These are phyloP conservation scores for Archivesica marissinica DNA, from an alignment of 1,140 invertebrate genomes.

Conservation along the genomic window DNA sequence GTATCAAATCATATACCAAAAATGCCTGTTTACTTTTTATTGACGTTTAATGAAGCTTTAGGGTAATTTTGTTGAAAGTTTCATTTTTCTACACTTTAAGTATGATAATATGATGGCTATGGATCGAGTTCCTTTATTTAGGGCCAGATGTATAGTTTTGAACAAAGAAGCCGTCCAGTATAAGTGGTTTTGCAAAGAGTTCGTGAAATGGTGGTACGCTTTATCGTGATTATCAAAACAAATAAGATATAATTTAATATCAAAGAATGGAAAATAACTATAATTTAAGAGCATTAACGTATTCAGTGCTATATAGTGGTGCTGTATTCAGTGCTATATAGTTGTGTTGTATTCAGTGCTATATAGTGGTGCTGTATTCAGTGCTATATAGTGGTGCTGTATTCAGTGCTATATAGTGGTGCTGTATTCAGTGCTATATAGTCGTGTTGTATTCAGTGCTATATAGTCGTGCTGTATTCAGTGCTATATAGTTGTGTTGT, in stretches of 20 bases:
- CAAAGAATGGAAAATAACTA: neutral
- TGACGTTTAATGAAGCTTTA: constrained; percentile 15
- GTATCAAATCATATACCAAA: constrained; percentile 27
- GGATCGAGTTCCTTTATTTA: constrained; percentile 15
- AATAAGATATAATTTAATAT: constrained; percentile 1
- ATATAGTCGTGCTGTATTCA: too few species aligned
- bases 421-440: too few species aligned
- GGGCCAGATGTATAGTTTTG: constrained; percentile 15
- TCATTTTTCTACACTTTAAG: constrained; percentile 9
- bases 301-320: too few species aligned
- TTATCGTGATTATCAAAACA: neutral
- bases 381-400: too few species aligned
- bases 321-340: too few species aligned
- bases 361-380: too few species aligned
- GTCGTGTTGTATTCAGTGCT: too few species aligned
- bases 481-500: too few species aligned
- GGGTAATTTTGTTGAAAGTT: constrained; percentile 16
- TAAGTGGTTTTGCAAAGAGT: neutral
- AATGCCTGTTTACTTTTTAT: constrained; percentile 26
- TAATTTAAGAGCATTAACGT: neutral
- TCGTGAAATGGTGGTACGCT: constrained; percentile 7
- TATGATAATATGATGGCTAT: neutral
- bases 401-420: too few species aligned
- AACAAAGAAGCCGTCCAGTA: neutral
- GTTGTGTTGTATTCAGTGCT: too few species aligned